Conservation (phyloP, 1,140 invertebrate species). For the Glomeris maerens region DNA sequence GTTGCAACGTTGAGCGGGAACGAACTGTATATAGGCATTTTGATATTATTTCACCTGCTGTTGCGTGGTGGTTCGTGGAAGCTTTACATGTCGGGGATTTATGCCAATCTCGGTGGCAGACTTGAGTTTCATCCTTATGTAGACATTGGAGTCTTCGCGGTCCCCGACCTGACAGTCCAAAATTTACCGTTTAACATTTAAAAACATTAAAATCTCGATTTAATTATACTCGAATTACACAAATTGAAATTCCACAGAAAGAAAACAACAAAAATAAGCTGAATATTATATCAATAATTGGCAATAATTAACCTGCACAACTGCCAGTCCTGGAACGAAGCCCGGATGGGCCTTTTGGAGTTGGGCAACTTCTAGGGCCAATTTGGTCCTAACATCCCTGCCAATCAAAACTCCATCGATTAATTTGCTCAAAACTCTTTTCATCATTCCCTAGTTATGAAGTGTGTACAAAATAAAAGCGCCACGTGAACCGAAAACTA, state of each 20-base stretch:
- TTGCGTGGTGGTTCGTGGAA: conserved; percentile 71
- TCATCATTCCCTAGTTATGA: no score
- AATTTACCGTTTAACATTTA: neutral
- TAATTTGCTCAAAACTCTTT: neutral
- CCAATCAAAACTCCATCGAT: conserved; percentile 17
- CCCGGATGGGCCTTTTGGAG: conserved; percentile 42
- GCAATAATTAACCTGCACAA: conserved; percentile 32
- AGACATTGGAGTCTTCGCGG: conserved; percentile 96
- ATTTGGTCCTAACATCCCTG: conserved; percentile 56
- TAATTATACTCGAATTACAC: neutral
- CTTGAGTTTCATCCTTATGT: conserved; percentile 93
- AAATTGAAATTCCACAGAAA: neutral
- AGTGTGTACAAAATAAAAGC: no score
- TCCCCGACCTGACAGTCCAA: conserved; percentile 54
- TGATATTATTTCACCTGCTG: conserved; percentile 44
- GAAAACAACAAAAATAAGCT: neutral
- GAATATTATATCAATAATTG: neutral
- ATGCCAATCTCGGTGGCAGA: conserved; percentile 85
- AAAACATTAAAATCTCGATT: conserved; percentile 1
- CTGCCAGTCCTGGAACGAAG: conserved; percentile 54
- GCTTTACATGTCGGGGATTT: conserved; percentile 57
- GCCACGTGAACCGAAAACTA: no score
- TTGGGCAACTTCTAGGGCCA: conserved; percentile 48
- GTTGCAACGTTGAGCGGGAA: no score
- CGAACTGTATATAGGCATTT: no score